Percentiles rank a stretch among this genome's conserved stretches.
Evolutionary conservation across 2,113 vertebrate species (phyloP).

Genomic region (Apaloderma vittatum): DNA sequence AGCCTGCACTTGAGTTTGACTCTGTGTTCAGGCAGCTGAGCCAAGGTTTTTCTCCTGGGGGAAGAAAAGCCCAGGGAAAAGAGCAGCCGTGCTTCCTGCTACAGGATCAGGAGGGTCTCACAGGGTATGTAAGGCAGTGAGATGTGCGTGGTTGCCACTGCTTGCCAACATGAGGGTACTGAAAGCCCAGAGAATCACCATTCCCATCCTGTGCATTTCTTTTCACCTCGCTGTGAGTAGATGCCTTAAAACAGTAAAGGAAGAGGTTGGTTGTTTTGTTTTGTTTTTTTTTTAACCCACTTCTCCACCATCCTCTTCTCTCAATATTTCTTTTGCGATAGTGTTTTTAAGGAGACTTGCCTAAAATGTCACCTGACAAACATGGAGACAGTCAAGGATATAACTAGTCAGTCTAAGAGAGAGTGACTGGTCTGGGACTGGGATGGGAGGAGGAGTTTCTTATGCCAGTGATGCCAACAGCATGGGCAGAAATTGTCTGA

Average conservation of each 20-base stretch:
- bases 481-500: not conserved
- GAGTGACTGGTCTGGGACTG: not conserved
- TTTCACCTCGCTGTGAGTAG: not conserved
- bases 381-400: not conserved
- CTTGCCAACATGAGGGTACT: not conserved
- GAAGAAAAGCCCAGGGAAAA: not conserved
- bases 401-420: not conserved
- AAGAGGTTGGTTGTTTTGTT: not conserved
- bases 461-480: accelerated
- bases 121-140: not conserved
- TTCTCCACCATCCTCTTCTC: not conserved
- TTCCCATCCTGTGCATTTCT: not conserved
- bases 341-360: not conserved
- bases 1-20: not conserved
- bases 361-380: not conserved
- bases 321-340: not conserved
- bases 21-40: accelerated
- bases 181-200: not conserved
- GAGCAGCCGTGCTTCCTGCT: accelerated
- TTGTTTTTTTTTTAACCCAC: not conserved
- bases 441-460: not conserved
- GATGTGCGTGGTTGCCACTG: accelerated
- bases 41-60: not conserved
- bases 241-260: not conserved
- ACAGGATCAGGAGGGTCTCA: not conserved